A percentile compares a stretch with the other conserved stretches of the same genome.
These are phyloP conservation scores for Drosophila pectinifera DNA, from an alignment of 1,140 invertebrate species.

Conservation along the genomic window DNA sequence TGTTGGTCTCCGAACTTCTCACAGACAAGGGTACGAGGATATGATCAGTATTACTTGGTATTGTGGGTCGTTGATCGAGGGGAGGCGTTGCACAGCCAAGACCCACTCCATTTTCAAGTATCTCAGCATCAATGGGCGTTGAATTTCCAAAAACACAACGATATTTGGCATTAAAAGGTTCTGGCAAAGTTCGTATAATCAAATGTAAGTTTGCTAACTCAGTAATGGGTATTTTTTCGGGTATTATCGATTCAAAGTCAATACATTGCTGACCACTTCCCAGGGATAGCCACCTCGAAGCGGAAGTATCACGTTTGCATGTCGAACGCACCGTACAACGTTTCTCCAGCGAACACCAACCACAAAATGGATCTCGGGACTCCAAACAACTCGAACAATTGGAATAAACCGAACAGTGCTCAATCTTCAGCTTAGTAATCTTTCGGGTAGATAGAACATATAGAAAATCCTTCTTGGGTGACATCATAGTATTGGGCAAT, in stretches of 20 bases:
- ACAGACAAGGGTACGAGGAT: conserved; percentile 96
- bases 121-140: conserved; percentile 93
- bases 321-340: conserved; percentile 94
- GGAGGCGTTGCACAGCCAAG: conserved; percentile 94
- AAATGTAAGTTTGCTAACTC: conserved; percentile 94
- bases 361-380: conserved; percentile 98
- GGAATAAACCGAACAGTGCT: conserved; percentile 94
- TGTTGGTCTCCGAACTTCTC: conserved; percentile 93
- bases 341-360: conserved; percentile 98
- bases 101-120: conserved; percentile 91
- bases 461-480: conserved; percentile 90
- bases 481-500: conserved; percentile 93
- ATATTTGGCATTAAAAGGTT: conserved; percentile 95
- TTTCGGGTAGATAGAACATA: conserved; percentile 90
- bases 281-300: conserved; percentile 96
- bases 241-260: conserved; percentile 96
- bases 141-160: conserved; percentile 96
- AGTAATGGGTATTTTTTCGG: conserved; percentile 94
- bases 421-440: conserved; percentile 96
- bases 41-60: conserved; percentile 93
- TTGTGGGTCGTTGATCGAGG: conserved; percentile 90
- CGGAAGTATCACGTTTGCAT: conserved; percentile 95
- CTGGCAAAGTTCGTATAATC: conserved; percentile 95
- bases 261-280: conserved; percentile 97
- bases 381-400: conserved; percentile 96